Evolutionary conservation across 2,113 vertebrate genomes (phyloP), one percentile per base, ranked within the genome.

Genomic region (Oncorhynchus keta): DNA sequence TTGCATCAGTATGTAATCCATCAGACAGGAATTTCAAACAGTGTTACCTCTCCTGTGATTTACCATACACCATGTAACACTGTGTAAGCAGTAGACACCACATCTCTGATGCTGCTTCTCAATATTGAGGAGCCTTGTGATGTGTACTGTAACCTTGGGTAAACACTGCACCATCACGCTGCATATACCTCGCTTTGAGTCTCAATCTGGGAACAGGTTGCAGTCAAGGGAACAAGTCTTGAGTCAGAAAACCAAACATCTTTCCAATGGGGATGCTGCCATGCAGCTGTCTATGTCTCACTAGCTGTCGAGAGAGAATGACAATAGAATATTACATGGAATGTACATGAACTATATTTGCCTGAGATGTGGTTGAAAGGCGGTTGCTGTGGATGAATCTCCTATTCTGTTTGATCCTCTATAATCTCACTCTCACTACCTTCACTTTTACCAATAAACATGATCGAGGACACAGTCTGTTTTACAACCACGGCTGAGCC

Each of bases 391-490:
- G 16, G 18, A 7, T 62, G 59, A 24, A 9, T 62, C 59, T 81
- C 48, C 14, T 72, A 68, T 73, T 66, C 35, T 55, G 22, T 20
- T 24, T 30, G 24, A 72, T 65, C 45, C 45, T 32, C 70, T 76
- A 32, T 32, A 18, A 57, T 79, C 71, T 62, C 20, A 30, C 48
- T 22, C 32, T 24, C 12, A 28, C 32, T 45, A 76, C 6, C 57
- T 20, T 20, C 73, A 57, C 26, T 76, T 73, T 72, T 57, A 30
- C 59, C 28, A 11, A 67, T 72, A 82, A 81, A 84, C 65, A 45
- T 62, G 30, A 77, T 77, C 32, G 82, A 73, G 30, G 75, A n/a
- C 7, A 45, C 5, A 66, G 69, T 62, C 57, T 55, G 72, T 18
- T 79, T 78, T 24, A 68, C 51, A 30, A 30, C 70, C 35, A 57